Base-by-base conservation (phyloP, 2,888 invertebrate genomes). In the Caenorhabditis japonica region DNA sequence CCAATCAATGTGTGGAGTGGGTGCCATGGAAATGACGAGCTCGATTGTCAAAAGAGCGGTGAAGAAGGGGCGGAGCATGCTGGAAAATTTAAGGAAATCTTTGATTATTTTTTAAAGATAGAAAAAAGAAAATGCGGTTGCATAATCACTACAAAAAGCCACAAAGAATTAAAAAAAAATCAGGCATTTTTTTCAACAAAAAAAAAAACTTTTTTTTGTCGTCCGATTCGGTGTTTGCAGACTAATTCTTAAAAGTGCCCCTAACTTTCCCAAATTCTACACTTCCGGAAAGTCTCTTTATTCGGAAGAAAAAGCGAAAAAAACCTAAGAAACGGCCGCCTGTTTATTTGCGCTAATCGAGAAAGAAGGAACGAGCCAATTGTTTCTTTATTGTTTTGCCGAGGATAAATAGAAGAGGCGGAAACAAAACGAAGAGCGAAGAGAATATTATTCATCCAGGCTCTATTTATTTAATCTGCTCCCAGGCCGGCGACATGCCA, bases 1-100 rank as follows among this genome's bases (percentile, higher is more conserved):
- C 77, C 77, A 77, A 47, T 77, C 77, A 34, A 77, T 62, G 17
- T 71, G 68, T 12, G 61, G 66, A 17, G 55, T 49, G 12, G 58
- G 58, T 1, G 66, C 56, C 38, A 68, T n/a, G 27, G 46, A 33
- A 15, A 56, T 1, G 12, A 43, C 17, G 13, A 43, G 23, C 25
- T 64, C 64, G 27, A 64, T 8, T 23, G 46, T 25, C 19, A 55
- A 13, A 27, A 17, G 10, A n/a, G n/a, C n/a, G 10, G 46, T 17
- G 3, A 47, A 17, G 41, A 21, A 49, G 17, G 49, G 17, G 4
- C 53, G 21, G 38, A 41, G 55, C 64, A 64, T 64, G 13, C 7
- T 41, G 43, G 7, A 23, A 27, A 46, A 46, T 15, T n/a, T 25
- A 43, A 17, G 23, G 13, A 13, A 43, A 5, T 5, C n/a, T n/a